Evolutionary conservation across 37 sponge, comb jelly and placozoan species (phyloP), one percentile per base, ranked within the genome.

Genomic region (Spongilla lacustris): DNA sequence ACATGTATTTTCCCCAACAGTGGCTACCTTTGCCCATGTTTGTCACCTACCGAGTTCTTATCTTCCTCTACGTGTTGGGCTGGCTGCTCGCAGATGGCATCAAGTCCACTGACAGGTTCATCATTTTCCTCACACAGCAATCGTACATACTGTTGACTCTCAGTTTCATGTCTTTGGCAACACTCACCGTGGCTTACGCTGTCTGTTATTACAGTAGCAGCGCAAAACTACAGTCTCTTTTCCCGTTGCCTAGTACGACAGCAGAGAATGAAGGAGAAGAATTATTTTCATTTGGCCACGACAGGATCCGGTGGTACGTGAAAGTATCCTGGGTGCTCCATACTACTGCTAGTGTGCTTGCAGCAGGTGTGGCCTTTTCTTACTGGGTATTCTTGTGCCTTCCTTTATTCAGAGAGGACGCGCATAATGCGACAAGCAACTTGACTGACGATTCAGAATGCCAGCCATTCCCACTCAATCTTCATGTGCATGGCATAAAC

Each of bases 401-500:
- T 6, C 77, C 58, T 17, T 58, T 58, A 1, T 58, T 58, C 11
- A 17, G 14, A 17, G 21, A 17, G 1, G 21, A 58, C 21, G 41
- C 3, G 41, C 12, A 3, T 41, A 74, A n/a, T 67, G 29, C 33
- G 9, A 73, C 75, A 12, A 22, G 21, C 2, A 66, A 33, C 66
- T 25, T 67, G 2, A 41, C 58, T 10, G 12, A n/a, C 41, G 68
- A 35, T n/a, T n/a, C n/a, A 11, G 50, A 17, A 23, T 31, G 58
- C 4, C 0, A 11, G 12, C 30, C 69, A 0, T 26, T 36, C 21
- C 21, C 69, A 13, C 36, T 34, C 69, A 48, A 25, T 24, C 33
- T 94, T 4, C 86, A 88, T 24, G 50, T 94, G 0, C 95, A 94
- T 29, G 89, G 89, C 2, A 48, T 94, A 21, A 88, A 91, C 32